Evolutionary conservation across 2,888 invertebrate genomes (phyloP), one percentile per base, ranked within the genome.

Genomic region (Trilocha varians): DNA sequence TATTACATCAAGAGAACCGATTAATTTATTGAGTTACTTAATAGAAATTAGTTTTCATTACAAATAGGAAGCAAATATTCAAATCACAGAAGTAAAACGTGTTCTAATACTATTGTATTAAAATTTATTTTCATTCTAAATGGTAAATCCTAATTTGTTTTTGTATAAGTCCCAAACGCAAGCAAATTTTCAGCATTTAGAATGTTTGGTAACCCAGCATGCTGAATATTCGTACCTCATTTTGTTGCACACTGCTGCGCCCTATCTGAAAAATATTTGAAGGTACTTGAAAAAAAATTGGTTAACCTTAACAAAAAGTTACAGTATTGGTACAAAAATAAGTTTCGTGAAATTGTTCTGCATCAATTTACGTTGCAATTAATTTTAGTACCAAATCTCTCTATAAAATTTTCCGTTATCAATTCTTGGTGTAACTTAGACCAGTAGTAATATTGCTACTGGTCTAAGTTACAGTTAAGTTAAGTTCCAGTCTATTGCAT

Each of bases 161-260:
- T 57, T 51, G 61, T 62, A 65, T 48, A 57, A 66, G 53, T 69
- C 11, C 51, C 62, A 64, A 73, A 72, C 60, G 67, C 65, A 75
- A 76, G 69, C 72, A 70, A 72, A 62, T 63, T 49, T 63, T 68
- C 69, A 74, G 71, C 68, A 57, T 76, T 70, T 65, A 70, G 78
- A 79, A 71, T 66, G 70, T 63, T 61, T 76, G 71, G 65, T 62
- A 69, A 72, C 74, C 78, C 78, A 62, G 70, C 79, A 70, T 73
- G 71, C 78, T 71, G 71, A 71, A 76, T 73, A 65, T 75, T 58
- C 75, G 66, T 75, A 75, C 72, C 78, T 70, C 60, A 66, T 55
- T 76, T 78, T 63, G 66, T 78, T 84, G 84, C 84, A 83, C 84
- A 83, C 82, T 75, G 63, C 83, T 83, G 83, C 71, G 59, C 63